Conservation (phyloP, 2,888 invertebrate genomes). For the Zygaena filipendulae region DNA sequence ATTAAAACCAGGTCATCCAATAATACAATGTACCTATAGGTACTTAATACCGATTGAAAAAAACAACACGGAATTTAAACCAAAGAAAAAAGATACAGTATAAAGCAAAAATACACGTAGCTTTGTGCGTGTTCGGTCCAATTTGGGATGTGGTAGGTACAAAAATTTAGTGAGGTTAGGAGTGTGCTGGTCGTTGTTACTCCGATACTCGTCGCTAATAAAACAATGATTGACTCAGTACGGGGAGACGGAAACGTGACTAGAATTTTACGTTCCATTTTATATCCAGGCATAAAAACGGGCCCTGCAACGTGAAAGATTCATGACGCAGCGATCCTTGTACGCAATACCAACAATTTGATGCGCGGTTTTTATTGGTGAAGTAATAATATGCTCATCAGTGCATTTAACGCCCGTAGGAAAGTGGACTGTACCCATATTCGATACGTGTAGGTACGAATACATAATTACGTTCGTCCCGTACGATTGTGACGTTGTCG, state of each 20-base stretch:
- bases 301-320: constrained; percentile 41
- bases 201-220: constrained; percentile 37
- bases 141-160: constrained; percentile 8
- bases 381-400: too few relatives aligned
- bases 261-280: constrained; percentile 51
- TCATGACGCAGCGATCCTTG: constrained; percentile 33
- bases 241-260: constrained; percentile 39
- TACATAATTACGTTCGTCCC: too few relatives aligned
- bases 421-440: too few relatives aligned
- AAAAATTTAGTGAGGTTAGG: constrained; percentile 16
- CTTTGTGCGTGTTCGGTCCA: too few relatives aligned
- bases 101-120: constrained; percentile 8
- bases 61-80: constrained; percentile 3
- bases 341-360: constrained; percentile 20
- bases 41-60: too few relatives aligned
- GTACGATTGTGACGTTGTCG: too few relatives aligned
- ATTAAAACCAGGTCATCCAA: too few relatives aligned
- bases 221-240: constrained; percentile 61
- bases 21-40: too few relatives aligned
- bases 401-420: too few relatives aligned
- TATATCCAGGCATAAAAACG: constrained; percentile 49
- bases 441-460: too few relatives aligned
- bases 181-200: constrained; percentile 20
- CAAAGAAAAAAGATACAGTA: constrained; percentile 1
- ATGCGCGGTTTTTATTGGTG: constrained; percentile 16